Base-by-base conservation (phyloP, 2,113 vertebrate genomes). In the Antechinus flavipes region DNA sequence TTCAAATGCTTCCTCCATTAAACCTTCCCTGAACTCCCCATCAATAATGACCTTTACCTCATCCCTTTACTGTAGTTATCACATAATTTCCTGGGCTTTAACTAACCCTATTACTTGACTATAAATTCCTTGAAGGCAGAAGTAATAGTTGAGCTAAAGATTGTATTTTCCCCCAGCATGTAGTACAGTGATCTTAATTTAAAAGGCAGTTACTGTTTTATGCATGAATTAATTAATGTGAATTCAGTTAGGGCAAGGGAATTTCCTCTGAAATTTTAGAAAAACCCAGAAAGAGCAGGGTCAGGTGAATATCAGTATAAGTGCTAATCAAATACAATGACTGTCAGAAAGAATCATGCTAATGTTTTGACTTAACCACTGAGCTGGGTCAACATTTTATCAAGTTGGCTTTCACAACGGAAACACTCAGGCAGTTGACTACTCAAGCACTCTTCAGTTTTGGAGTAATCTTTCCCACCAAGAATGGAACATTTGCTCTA, bases 401-500 rank as follows among this genome's bases (percentile, higher is more conserved):
- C 19, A 84, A 54, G 26, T 52, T 93, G n/a, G 19, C 23, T 84
- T 84, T 84, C 7, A 42, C n/a, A 84, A n/a, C 22, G n/a, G 68
- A 84, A 84, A 22, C n/a, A 84, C 42, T 84, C 68, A 84, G 19
- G 19, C 68, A 84, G n/a, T n/a, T 84, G 68, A 7, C 68, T 84
- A 16, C 68, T 6, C 68, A 84, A 84, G 68, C 68, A 84, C 68
- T 84, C n/a, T 58, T 89, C 30, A 55, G 12, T 46, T 89, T 94
- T 76, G 58, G 91, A 11, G 7, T 27, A 47, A 16, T 26, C 6
- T 94, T 90, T 5, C 14, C 54, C 14, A 53, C 22, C 27, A 93
- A 92, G 46, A 93, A 92, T 84, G 91, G 95, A 94, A 84, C 6
- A 7, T 89, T 50, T 92, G 23, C n/a, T 23, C 56, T 53, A 12